A percentile compares a stretch with the other conserved stretches of the same genome.
phyloP scores from a whole-genome alignment of 1,140 invertebrate genomes.

The Ridgeia piscesae region DNA sequence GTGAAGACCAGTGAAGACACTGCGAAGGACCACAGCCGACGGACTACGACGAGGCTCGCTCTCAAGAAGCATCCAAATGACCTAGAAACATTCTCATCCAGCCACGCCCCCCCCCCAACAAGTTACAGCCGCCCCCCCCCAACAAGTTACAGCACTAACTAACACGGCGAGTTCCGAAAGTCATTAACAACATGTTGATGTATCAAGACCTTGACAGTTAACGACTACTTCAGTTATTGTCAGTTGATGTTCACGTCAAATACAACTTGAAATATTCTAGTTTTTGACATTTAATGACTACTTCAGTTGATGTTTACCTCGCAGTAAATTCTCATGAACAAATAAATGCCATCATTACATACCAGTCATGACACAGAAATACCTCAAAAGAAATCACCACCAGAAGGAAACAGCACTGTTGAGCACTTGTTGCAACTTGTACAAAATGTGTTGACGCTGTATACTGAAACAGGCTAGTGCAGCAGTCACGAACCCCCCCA shows the following conservation, averaged over 20 bases:
- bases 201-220: neutral
- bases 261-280: too few species aligned
- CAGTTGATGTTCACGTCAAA: neutral
- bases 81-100: neutral
- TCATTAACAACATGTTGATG: neutral
- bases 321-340: neutral
- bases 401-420: neutral
- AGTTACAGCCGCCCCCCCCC: neutral
- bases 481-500: neutral
- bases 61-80: neutral
- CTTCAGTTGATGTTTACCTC: too few species aligned
- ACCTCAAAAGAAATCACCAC: neutral
- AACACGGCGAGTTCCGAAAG: neutral
- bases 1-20: neutral
- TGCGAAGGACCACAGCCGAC: neutral
- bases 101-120: neutral
- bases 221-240: neutral
- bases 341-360: neutral
- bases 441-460: neutral
- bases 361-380: neutral
- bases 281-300: too few species aligned
- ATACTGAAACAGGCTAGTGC: neutral
- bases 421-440: neutral
- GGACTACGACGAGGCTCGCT: neutral
- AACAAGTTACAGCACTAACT: neutral